Base-by-base conservation (phyloP, 2,888 invertebrate species). In the Leptodirus hochenwartii region DNA sequence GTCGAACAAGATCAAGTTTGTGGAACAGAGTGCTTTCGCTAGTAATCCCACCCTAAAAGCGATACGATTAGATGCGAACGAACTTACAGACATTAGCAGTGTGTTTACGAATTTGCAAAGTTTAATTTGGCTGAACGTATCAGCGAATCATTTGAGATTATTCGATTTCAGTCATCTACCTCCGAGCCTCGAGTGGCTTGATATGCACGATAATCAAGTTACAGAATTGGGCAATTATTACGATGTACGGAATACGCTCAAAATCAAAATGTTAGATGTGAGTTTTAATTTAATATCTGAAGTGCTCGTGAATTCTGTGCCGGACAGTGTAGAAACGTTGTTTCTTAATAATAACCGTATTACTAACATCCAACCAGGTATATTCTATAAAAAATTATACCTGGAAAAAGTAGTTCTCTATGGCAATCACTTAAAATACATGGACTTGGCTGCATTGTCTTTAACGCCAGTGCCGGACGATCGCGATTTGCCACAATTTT, bases 81-180 rank as follows among this genome's bases (percentile, higher is more conserved):
- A 70, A 52, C 61, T 82, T 41, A 69, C 73, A 32, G 77, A 79
- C 50, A 72, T 81, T 47, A 75, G 74, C 52, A 76, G 76, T 31
- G 70, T 78, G 48, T 79, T 80, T 56, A 72, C 70, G 37, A 72
- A 69, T 43, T 64, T 76, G 35, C 69, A 73, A 42, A 70, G 69
- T 38, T 66, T 82, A 34, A 69, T 76, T 41, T 79, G 78, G 77
- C 56, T 84, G 41, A 82, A 82, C 55, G 75, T 81, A 33, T 79
- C 79, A 28, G 71, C 75, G 53, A 82, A 82, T 55, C 70, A 70
- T 49, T 58, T 82, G 40, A 60, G 69, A 36, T 73, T 75, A 72
- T 80, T 81, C 54, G 81, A 82, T 57, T 82, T 78, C 45, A 74
- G 75, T 41, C 69, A 80, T 45, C 63, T 82, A 43, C 82, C 82